Conservation (phyloP, 2,797 vertebrate genomes). For the Megaceryle alcyon region DNA sequence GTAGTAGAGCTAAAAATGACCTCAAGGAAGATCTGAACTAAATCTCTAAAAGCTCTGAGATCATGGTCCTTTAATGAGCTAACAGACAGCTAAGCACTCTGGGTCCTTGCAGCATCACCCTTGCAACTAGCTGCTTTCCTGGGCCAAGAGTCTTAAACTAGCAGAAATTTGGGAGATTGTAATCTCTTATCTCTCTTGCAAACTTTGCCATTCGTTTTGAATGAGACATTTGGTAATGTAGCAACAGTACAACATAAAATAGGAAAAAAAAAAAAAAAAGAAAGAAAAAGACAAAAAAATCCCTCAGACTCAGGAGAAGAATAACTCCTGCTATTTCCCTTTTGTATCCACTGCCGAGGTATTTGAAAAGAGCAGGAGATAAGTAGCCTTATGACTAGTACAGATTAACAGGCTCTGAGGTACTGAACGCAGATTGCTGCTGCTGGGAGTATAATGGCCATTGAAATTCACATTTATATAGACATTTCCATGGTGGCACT, state of each 20-base stretch:
- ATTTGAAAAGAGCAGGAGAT: slow-evolving; percentile 73
- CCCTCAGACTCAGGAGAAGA: slow-evolving; percentile 22
- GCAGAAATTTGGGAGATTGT: slow-evolving; percentile 20
- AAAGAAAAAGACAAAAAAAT: not conserved
- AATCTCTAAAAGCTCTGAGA: slow-evolving; percentile 26
- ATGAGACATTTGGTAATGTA: slow-evolving; percentile 46
- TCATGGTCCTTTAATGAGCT: slow-evolving; percentile 7
- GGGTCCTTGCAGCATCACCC: not conserved
- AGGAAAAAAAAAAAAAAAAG: not conserved
- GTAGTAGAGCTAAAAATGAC: not conserved
- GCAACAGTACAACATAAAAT: not conserved
- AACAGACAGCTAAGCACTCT: not conserved
- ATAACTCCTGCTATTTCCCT: slow-evolving; percentile 56
- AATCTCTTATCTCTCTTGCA: slow-evolving; percentile 36
- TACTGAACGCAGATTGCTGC: not conserved
- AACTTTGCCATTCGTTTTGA: slow-evolving; percentile 44
- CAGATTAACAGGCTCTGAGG: slow-evolving; percentile 66
- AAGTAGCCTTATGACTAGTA: slow-evolving; percentile 68
- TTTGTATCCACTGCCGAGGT: slow-evolving; percentile 47
- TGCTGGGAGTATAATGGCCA: slow-evolving; percentile 51
- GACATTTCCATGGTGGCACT: slow-evolving; percentile 37
- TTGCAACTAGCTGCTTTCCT: not conserved
- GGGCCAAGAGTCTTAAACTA: not conserved
- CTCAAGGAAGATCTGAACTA: slow-evolving; percentile 22
- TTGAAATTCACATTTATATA: slow-evolving; percentile 61